A percentile compares a stretch with the other conserved stretches of the same genome.
Evolutionary conservation across 2,888 invertebrate species (phyloP).

Genomic region (Tetropium fuscum): DNA sequence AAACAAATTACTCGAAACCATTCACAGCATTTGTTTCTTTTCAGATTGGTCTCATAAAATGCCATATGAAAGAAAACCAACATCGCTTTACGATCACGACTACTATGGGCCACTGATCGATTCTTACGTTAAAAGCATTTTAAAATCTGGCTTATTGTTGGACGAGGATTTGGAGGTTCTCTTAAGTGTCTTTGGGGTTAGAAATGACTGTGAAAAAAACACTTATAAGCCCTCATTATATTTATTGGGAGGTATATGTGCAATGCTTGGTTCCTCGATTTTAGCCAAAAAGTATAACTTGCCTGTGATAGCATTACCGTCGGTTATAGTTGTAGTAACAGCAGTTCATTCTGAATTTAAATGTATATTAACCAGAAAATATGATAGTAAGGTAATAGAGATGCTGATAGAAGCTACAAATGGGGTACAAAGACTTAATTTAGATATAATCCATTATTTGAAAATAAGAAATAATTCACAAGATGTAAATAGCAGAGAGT

Average conservation of each 20-base stretch:
- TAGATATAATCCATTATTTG: conserved; percentile 40
- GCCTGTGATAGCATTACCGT: conserved; percentile 32
- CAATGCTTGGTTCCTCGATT: conserved; percentile 28
- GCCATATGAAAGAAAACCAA: background rate
- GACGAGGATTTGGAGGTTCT: conserved; percentile 52
- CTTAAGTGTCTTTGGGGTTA: conserved; percentile 34
- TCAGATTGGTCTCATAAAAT: background rate
- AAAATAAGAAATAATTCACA: conserved; percentile 40
- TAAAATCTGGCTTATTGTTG: conserved; percentile 47
- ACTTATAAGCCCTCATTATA: conserved; percentile 30
- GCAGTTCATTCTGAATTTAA: conserved; percentile 25
- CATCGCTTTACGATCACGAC: background rate
- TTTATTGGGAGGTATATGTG: conserved; percentile 32
- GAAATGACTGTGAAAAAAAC: conserved; percentile 25
- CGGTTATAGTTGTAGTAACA: conserved; percentile 26
- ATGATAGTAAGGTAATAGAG: conserved; percentile 27
- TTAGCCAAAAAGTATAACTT: conserved; percentile 34
- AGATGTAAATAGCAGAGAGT: conserved; percentile 18
- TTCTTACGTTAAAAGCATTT: conserved; percentile 41
- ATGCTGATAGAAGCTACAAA: conserved; percentile 32
- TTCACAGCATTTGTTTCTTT: conserved; percentile 7
- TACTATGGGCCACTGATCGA: conserved; percentile 37
- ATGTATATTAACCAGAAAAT: conserved; percentile 10
- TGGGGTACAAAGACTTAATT: conserved; percentile 37
- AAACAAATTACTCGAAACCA: too few relatives aligned